Evolutionary conservation across 2,113 vertebrate genomes (phyloP).

Genomic region (Mus pahari): DNA sequence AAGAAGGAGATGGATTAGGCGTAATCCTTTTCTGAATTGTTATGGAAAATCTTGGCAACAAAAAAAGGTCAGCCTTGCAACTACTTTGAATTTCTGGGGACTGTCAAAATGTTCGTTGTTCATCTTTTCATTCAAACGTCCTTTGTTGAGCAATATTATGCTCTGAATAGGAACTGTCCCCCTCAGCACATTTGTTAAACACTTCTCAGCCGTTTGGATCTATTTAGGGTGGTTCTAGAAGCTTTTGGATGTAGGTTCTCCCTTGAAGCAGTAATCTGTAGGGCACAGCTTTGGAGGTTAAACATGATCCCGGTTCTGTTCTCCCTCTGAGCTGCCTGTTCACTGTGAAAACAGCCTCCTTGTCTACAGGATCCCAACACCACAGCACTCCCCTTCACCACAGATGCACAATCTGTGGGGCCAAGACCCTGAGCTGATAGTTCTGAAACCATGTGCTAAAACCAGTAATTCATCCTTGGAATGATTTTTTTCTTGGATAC

Average conservation of each 20-base stretch:
- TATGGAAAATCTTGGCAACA: not conserved
- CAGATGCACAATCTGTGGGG: too few species aligned
- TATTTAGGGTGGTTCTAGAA: not conserved
- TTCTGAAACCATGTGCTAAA: not conserved
- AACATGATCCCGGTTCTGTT: not conserved
- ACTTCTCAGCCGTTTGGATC: not conserved
- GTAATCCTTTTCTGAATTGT: not conserved
- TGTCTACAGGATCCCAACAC: too few species aligned
- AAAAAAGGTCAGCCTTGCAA: not conserved
- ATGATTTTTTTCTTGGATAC: not conserved
- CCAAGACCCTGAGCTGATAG: not conserved
- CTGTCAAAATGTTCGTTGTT: not conserved
- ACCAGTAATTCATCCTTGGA: not conserved
- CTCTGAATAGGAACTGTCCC: not conserved
- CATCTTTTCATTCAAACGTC: not conserved
- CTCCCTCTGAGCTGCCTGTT: not conserved
- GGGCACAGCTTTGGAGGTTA: not conserved
- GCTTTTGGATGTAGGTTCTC: not conserved
- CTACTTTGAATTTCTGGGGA: not conserved
- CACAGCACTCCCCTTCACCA: not conserved
- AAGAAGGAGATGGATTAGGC: not conserved
- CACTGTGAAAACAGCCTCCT: not conserved
- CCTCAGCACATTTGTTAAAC: not conserved
- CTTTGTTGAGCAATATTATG: not conserved
- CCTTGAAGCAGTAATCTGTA: not conserved